Conservation (phyloP, 2,113 vertebrate species). For the Euleptes europaea region DNA sequence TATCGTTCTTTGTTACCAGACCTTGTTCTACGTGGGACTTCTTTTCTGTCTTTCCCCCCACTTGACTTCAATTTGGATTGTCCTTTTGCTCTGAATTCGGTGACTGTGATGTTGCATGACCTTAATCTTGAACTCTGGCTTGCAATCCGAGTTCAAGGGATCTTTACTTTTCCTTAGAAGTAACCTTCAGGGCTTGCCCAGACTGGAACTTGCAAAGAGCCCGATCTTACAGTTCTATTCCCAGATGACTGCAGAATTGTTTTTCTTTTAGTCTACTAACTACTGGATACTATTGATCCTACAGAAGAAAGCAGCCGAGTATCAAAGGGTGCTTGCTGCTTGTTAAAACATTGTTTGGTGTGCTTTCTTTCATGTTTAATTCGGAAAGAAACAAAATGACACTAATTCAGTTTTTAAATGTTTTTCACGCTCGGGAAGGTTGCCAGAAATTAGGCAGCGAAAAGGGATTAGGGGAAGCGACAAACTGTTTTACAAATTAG, state of each 20-base stretch:
- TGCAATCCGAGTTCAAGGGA: neutral
- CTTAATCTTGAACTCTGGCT: too few relatives aligned
- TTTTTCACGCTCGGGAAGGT: conserved; percentile 47
- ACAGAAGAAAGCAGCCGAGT: conserved; percentile 54
- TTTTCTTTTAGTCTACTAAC: conserved; percentile 39
- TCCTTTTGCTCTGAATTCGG: neutral
- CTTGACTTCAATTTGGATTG: neutral
- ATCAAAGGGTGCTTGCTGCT: conserved; percentile 59
- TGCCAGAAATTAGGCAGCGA: conserved; percentile 47
- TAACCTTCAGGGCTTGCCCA: neutral
- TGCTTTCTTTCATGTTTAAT: conserved; percentile 52
- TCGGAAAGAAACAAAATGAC: conserved; percentile 44
- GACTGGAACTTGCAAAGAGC: neutral
- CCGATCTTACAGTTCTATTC: neutral
- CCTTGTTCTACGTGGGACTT: neutral
- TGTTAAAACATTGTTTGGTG: conserved; percentile 54
- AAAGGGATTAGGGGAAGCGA: conserved; percentile 46
- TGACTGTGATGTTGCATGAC: neutral
- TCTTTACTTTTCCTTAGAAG: neutral
- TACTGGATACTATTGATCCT: conserved; percentile 56
- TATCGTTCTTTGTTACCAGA: neutral
- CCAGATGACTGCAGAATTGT: neutral
- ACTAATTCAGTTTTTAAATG: conserved; percentile 65
- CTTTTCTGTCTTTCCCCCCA: neutral
- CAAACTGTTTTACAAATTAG: conserved; percentile 33